These are phyloP conservation scores for Gambusia holbrooki DNA, from an alignment of 2,113 vertebrate genomes.

Conservation along the genomic window DNA sequence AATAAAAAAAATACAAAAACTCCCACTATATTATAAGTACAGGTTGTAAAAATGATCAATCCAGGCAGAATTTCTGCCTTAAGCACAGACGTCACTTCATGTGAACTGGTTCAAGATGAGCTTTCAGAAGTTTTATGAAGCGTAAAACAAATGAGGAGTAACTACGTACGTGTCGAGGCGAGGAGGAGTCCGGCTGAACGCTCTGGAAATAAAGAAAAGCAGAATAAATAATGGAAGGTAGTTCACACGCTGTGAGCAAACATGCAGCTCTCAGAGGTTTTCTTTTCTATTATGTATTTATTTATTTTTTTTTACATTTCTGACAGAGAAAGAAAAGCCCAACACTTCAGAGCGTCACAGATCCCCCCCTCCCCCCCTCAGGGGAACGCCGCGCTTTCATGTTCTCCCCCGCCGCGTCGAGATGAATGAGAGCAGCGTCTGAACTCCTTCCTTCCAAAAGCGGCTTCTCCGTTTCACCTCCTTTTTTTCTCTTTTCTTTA, in stretches of 20 bases:
- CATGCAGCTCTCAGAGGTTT: not conserved
- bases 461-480: not conserved
- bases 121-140: not conserved
- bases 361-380: not conserved
- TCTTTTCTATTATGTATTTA: no score
- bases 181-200: conserved; percentile 98
- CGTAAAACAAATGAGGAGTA: not conserved
- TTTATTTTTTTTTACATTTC: not conserved
- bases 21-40: not conserved
- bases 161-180: conserved; percentile 93
- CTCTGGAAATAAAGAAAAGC: conserved; percentile 82
- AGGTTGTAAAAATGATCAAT: not conserved
- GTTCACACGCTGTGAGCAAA: not conserved
- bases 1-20: not conserved
- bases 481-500: no score
- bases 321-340: not conserved
- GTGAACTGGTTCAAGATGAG: not conserved
- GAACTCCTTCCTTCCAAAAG: not conserved
- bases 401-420: not conserved
- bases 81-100: not conserved
- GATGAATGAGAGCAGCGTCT: conserved; percentile 2
- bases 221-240: not conserved
- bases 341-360: not conserved
- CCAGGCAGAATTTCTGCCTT: not conserved
- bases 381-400: not conserved